These are phyloP conservation scores for Channallabes apus DNA, from an alignment of 2,797 vertebrate genomes.

Conservation along the genomic window DNA sequence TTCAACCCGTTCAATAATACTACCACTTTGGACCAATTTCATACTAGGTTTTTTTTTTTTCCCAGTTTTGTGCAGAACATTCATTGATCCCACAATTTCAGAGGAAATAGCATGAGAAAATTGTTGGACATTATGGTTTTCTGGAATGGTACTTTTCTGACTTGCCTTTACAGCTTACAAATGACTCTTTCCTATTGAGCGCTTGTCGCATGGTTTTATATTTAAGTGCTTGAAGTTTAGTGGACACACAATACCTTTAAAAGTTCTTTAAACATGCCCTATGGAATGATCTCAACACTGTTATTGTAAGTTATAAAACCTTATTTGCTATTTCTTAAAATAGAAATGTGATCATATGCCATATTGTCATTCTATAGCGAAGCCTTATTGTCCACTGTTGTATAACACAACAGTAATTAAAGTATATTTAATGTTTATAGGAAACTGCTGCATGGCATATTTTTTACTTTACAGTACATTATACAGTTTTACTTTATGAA, in stretches of 20 bases:
- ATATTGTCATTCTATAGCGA: conserved; percentile 7
- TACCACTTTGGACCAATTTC: conserved; percentile 4
- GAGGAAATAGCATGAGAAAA: conserved; percentile 1
- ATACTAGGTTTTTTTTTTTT: not conserved
- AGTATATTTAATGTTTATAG: conserved; percentile 4
- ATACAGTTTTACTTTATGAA: not conserved
- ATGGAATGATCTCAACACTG: conserved; percentile 6
- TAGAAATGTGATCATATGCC: conserved; percentile 12
- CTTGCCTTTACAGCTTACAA: not conserved
- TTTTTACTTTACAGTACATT: too few species aligned
- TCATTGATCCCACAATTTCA: not conserved
- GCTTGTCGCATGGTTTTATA: not conserved
- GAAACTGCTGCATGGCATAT: conserved; percentile 4
- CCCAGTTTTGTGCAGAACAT: not conserved
- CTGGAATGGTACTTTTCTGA: not conserved
- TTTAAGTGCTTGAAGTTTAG: conserved; percentile 10
- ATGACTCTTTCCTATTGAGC: not conserved
- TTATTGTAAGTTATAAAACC: not conserved
- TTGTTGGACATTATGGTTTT: not conserved
- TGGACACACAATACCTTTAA: not conserved
- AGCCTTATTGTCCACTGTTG: conserved; percentile 9
- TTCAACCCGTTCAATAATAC: not conserved
- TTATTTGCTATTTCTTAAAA: conserved; percentile 7
- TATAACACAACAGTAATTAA: conserved; percentile 23
- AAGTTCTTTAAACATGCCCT: not conserved